Evolutionary conservation across 2,113 vertebrate genomes (phyloP), one percentile per base, ranked within the genome.

Genomic region (Bothrops jararaca): DNA sequence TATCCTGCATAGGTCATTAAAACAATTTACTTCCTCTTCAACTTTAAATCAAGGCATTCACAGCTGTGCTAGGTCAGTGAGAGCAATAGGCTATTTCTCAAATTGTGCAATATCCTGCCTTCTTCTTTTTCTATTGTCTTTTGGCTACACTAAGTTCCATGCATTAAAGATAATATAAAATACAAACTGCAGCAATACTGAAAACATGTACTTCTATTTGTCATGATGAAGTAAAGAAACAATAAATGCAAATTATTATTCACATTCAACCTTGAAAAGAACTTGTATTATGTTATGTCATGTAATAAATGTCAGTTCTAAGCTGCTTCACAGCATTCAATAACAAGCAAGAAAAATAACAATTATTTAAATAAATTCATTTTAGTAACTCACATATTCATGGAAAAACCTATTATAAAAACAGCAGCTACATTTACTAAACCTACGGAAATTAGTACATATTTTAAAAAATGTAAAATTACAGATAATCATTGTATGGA

Each of bases 41-140:
- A 69, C 87, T n/a, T 57, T 91, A 91, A 91, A 85, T 91, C 42
- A 95, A 93, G 93, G 42, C 95, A 93, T 95, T 86, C 52, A 52
- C 74, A 95, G 90, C 0, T 12, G 57, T 58, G 74, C 50, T 4
- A 20, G 45, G 60, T 92, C 88, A 95, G 93, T 89, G 90, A 95
- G 88, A 54, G 34, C 90, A 95, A 12, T 22, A 23, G 18, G 45
- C 20, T 0, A 92, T 13, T 39, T 88, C 88, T 90, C 0, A 9
- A 96, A 90, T 80, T 89, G 12, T 0, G 26, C 80, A 88, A 11
- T 24, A 2, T 13, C 57, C 92, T 57, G 89, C 45, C 86, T 88
- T 85, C 34, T 91, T 52, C 42, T 42, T 42, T 58, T 74, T 52
- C 0, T 5, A 90, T 23, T 29, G 58, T n/a, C 4, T 29, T 90